Conservation (phyloP, 2,888 invertebrate genomes). For the Diogma glabrata region DNA sequence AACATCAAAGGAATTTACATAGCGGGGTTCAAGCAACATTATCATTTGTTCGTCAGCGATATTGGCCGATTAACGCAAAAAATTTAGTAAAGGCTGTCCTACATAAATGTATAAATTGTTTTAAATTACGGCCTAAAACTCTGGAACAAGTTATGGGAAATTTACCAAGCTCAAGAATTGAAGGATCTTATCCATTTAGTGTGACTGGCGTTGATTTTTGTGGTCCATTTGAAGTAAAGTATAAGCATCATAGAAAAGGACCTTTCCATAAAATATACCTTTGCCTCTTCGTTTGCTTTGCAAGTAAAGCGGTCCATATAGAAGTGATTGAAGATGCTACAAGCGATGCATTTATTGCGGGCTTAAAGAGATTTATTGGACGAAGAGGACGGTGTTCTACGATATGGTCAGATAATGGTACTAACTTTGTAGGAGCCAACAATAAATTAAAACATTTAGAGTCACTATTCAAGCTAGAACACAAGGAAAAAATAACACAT, state of each 20-base stretch:
- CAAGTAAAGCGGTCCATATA: background rate
- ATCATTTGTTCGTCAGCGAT: too few relatives aligned
- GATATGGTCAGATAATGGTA: constrained; percentile 5
- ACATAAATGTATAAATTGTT: constrained; percentile 4
- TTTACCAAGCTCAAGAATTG: background rate
- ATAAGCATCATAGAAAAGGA: background rate
- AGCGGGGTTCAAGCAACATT: too few relatives aligned
- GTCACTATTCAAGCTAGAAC: background rate
- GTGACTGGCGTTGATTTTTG: background rate
- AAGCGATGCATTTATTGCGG: constrained; percentile 7
- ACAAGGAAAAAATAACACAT: background rate
- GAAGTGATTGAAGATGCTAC: constrained; percentile 2
- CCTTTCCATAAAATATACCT: background rate
- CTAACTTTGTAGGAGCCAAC: constrained; percentile 13
- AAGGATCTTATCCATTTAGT: background rate
- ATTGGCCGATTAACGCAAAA: background rate
- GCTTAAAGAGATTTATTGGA: constrained; percentile 4
- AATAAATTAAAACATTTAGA: constrained; percentile 1
- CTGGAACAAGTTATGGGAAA: background rate
- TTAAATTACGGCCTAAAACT: background rate
- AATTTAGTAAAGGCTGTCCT: background rate
- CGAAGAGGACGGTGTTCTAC: background rate
- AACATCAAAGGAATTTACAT: too few relatives aligned
- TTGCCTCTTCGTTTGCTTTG: constrained; percentile 21
- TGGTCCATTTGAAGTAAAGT: background rate